These are phyloP conservation scores for Pteropus alecto DNA, from an alignment of 2,113 vertebrate species.

Conservation along the genomic window DNA sequence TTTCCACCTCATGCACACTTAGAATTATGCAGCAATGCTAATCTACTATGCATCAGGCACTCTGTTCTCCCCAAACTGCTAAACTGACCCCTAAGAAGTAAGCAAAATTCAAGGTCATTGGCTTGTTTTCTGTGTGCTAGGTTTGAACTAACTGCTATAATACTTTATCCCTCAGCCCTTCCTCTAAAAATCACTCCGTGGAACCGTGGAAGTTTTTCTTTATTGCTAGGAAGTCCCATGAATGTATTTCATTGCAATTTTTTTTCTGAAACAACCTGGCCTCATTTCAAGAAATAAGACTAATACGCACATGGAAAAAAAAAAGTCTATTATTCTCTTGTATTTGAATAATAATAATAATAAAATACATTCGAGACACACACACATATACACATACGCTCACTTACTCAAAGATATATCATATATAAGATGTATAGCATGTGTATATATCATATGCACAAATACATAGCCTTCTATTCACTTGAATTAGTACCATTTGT, in stretches of 20 bases:
- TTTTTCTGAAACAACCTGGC: not conserved
- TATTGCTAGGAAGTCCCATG: not conserved
- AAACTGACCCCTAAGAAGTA: not conserved
- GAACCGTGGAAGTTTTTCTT: not conserved
- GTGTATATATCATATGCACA: not conserved
- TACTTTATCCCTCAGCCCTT: not conserved
- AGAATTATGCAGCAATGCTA: not conserved
- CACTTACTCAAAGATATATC: not conserved
- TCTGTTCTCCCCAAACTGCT: not conserved
- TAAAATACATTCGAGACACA: not conserved
- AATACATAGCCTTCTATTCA: not conserved
- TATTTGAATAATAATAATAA: not conserved
- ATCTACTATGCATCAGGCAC: not conserved
- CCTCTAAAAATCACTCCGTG: not conserved
- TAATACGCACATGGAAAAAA: not conserved
- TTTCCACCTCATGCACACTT: not conserved
- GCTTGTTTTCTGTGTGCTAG: not conserved
- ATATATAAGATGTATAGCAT: not conserved
- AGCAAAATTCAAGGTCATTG: not conserved
- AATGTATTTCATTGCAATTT: not conserved
- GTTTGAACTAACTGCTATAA: not conserved
- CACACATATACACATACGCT: not conserved
- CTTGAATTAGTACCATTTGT: not conserved
- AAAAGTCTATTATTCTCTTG: not conserved
- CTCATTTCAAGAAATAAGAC: slow-evolving; percentile 29